Conservation (phyloP, 2,113 vertebrate genomes). For the Stigmatopora nigra region DNA sequence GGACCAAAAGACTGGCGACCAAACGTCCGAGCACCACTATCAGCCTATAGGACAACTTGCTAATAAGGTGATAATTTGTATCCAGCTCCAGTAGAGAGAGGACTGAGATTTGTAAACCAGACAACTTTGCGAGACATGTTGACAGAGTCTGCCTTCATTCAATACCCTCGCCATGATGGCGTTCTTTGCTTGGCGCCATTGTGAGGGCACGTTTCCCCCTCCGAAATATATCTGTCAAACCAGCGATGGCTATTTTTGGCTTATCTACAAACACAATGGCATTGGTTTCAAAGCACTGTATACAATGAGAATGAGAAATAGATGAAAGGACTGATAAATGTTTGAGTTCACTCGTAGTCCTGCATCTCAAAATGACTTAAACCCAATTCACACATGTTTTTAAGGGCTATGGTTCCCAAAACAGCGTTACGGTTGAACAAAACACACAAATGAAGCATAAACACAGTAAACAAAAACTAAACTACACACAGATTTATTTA, state of each 20-base stretch:
- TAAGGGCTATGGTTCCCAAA: constrained; percentile 41
- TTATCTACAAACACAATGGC: constrained; percentile 24
- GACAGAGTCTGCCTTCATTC: constrained; percentile 33
- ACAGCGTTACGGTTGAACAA: constrained; percentile 25
- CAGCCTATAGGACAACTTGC: too few relatives aligned
- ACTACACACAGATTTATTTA: constrained; percentile 42
- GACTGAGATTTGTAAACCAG: too few relatives aligned
- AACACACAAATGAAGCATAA: not conserved
- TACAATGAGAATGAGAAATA: not conserved
- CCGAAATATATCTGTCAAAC: constrained; percentile 28
- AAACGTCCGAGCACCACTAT: too few relatives aligned
- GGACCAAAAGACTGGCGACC: too few relatives aligned
- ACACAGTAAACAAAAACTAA: constrained; percentile 10
- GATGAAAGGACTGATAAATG: constrained; percentile 1
- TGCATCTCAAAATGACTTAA: constrained; percentile 3
- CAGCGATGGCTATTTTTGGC: constrained; percentile 11
- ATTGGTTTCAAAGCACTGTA: not conserved
- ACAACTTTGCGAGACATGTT: not conserved
- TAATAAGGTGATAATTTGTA: too few relatives aligned
- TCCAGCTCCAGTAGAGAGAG: too few relatives aligned
- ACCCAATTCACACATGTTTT: constrained; percentile 46
- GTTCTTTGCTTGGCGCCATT: constrained; percentile 20
- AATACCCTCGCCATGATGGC: constrained; percentile 28
- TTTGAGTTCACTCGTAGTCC: not conserved
- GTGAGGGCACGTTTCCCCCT: constrained; percentile 34